phyloP scores from a whole-genome alignment of 2,113 vertebrate genomes.

The Prinia subflava region DNA sequence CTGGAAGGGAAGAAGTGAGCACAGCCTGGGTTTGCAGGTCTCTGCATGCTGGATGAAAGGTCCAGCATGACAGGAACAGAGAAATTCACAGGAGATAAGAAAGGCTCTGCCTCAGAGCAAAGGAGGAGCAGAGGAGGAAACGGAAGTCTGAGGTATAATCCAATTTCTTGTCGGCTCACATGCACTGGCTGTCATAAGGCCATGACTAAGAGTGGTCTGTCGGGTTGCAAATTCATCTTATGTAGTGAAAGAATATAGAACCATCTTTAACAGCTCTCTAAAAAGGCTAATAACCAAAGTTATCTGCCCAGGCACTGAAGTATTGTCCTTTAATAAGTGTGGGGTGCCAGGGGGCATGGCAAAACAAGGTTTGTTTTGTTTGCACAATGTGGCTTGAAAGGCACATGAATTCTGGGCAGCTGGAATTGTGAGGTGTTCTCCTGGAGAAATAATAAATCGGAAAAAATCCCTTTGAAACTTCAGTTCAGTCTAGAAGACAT shows the following conservation, averaged over 20 bases:
- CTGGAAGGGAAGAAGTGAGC: not conserved
- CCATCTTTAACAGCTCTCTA: not conserved
- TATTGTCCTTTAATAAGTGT: not conserved
- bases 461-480: not conserved
- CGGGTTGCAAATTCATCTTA: not conserved
- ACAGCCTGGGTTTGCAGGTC: not conserved
- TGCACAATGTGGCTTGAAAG: not conserved
- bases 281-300: not conserved
- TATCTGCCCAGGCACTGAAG: not conserved
- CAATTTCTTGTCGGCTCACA: not conserved
- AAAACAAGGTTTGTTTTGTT: not conserved
- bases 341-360: not conserved
- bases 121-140: not conserved
- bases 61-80: not conserved
- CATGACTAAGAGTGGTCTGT: not conserved
- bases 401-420: not conserved
- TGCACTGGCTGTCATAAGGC: not conserved
- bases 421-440: not conserved
- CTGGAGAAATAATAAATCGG: not conserved
- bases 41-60: not conserved
- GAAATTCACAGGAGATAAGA: not conserved
- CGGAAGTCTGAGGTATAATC: not conserved
- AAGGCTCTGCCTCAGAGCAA: not conserved
- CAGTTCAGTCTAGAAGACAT: not conserved
- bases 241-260: not conserved